Conservation (phyloP, 2,113 vertebrate genomes). For the Pipa parva region DNA sequence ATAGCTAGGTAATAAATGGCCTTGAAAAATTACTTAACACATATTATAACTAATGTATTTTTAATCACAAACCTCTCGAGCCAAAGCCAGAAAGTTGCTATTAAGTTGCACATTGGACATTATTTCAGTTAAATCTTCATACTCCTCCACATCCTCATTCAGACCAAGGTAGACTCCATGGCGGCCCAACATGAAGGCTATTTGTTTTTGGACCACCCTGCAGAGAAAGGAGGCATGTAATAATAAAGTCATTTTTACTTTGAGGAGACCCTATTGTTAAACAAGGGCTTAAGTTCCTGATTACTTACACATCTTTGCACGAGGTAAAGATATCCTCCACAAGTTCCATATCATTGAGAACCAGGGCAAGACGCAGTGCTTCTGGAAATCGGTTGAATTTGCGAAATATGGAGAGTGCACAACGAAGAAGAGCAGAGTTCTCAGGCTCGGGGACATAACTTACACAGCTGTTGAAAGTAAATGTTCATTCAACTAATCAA, state of each 20-base stretch:
- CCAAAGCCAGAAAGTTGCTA: conserved; percentile 93
- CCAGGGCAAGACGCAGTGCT: conserved; percentile 88
- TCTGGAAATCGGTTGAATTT: conserved; percentile 94
- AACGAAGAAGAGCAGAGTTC: conserved; percentile 90
- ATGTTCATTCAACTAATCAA: too few species aligned
- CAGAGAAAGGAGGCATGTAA: neutral
- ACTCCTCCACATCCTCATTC: conserved; percentile 95
- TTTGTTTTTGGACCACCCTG: conserved; percentile 95
- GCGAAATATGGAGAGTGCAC: conserved; percentile 89
- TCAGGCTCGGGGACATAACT: conserved; percentile 96
- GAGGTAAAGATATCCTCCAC: conserved; percentile 98
- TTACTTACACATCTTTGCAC: conserved; percentile 92
- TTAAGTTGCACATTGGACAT: conserved; percentile 99
- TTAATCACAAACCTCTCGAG: conserved; percentile 79
- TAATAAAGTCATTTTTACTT: too few species aligned
- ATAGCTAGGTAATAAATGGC: neutral
- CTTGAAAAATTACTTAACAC: neutral
- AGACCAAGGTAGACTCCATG: conserved; percentile 95
- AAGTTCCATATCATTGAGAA: conserved; percentile 94
- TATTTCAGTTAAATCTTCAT: conserved; percentile 94
- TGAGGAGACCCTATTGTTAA: too few species aligned
- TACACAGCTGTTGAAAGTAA: conserved; percentile 86
- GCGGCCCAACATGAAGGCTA: conserved; percentile 96
- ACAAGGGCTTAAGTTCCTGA: neutral
- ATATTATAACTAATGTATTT: too few species aligned